A percentile compares a stretch with the other conserved stretches of the same genome.
phyloP scores from a whole-genome alignment of 2,113 vertebrate species.

The Alethe diademata region DNA sequence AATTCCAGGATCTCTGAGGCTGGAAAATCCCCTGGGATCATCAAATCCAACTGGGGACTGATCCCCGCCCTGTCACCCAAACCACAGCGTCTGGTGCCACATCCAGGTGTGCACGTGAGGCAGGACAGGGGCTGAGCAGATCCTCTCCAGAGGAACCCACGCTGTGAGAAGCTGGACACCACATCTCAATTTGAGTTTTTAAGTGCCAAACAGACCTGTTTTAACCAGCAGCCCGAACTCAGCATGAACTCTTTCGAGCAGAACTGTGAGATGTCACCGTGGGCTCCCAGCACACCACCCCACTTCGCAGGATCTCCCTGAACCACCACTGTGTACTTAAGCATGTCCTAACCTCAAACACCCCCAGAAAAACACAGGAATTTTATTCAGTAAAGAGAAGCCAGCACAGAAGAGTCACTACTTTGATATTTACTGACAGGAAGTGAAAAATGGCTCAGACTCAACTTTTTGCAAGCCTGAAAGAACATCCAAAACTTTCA shows the following conservation, averaged over 20 bases:
- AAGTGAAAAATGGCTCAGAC: conserved; percentile 31
- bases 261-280: rapidly evolving
- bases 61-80: not conserved
- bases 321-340: not conserved
- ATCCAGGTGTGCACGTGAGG: no score
- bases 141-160: not conserved
- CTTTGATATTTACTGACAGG: conserved; percentile 56
- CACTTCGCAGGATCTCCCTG: not conserved
- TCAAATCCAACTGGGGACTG: not conserved
- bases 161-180: rapidly evolving
- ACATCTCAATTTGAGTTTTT: rapidly evolving
- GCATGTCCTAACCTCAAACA: conserved; percentile 7
- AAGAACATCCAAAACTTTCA: conserved; percentile 29
- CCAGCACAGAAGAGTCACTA: not conserved
- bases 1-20: not conserved
- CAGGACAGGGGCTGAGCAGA: not conserved
- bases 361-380: not conserved
- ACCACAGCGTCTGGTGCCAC: not conserved
- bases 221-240: not conserved
- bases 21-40: not conserved
- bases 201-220: not conserved
- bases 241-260: not conserved
- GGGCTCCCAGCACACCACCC: not conserved
- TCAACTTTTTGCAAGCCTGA: conserved; percentile 18
- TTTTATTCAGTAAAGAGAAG: conserved; percentile 5